These are phyloP conservation scores for Drosophila saltans DNA, from an alignment of 1,140 invertebrate genomes.

Conservation along the genomic window DNA sequence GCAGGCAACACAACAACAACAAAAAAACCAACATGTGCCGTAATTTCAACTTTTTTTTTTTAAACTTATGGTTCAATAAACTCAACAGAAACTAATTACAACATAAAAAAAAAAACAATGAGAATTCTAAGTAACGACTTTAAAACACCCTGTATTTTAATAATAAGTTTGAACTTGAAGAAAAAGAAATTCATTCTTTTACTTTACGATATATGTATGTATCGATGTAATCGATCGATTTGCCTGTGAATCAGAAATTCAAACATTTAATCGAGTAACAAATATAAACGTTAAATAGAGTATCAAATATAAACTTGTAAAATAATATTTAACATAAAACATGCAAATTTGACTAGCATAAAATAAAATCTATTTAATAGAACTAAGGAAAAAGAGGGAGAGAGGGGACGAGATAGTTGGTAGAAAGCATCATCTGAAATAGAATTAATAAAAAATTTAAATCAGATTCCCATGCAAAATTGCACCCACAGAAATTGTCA, in stretches of 20 bases:
- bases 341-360: no score
- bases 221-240: no score
- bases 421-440: background rate
- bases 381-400: background rate
- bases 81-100: constrained; percentile 46
- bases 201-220: no score
- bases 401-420: no score
- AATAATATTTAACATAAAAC: no score
- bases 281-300: no score
- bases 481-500: background rate
- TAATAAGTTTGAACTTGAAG: no score
- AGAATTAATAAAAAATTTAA: background rate
- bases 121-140: constrained; percentile 23
- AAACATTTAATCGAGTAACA: no score
- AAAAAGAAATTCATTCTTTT: no score
- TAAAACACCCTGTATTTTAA: constrained; percentile 21
- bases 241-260: no score
- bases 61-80: constrained; percentile 65
- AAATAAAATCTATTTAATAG: no score
- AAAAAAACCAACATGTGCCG: constrained; percentile 5
- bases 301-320: no score
- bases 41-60: constrained; percentile 11
- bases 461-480: background rate
- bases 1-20: background rate
- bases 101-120: constrained; percentile 20